phyloP scores from a whole-genome alignment of 1,140 invertebrate species.

The Lasioglossum baleicum region DNA sequence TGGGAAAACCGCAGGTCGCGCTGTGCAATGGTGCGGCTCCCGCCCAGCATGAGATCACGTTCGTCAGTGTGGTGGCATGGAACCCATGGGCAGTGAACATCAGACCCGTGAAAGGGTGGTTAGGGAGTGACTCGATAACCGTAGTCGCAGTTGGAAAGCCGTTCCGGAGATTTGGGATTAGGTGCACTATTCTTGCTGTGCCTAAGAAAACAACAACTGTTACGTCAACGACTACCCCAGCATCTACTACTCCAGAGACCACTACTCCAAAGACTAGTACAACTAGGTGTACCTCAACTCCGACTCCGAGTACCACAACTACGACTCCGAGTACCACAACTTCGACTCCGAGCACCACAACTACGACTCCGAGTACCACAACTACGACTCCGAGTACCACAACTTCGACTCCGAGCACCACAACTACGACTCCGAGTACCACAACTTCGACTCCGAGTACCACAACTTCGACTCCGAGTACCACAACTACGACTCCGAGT shows the following conservation, averaged over 20 bases:
- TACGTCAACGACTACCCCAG: background rate
- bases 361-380: background rate
- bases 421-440: background rate
- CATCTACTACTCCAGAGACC: background rate
- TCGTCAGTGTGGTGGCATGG: conserved; percentile 2
- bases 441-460: background rate
- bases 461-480: no score
- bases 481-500: no score
- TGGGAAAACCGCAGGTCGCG: background rate
- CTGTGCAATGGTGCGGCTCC: conserved; percentile 13
- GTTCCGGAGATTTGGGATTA: conserved; percentile 25
- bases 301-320: background rate
- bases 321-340: background rate
- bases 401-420: no score
- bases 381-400: background rate
- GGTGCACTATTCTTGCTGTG: conserved; percentile 34
- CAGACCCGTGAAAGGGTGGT: conserved; percentile 22
- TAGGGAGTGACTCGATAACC: conserved; percentile 4
- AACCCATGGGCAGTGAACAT: background rate
- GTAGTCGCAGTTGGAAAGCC: conserved; percentile 15
- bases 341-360: no score
- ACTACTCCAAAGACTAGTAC: background rate
- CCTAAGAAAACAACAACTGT: background rate
- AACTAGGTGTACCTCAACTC: background rate
- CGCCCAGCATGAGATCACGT: conserved; percentile 33